Conservation (phyloP, 2,797 vertebrate genomes). For the Acipenser ruthenus region DNA sequence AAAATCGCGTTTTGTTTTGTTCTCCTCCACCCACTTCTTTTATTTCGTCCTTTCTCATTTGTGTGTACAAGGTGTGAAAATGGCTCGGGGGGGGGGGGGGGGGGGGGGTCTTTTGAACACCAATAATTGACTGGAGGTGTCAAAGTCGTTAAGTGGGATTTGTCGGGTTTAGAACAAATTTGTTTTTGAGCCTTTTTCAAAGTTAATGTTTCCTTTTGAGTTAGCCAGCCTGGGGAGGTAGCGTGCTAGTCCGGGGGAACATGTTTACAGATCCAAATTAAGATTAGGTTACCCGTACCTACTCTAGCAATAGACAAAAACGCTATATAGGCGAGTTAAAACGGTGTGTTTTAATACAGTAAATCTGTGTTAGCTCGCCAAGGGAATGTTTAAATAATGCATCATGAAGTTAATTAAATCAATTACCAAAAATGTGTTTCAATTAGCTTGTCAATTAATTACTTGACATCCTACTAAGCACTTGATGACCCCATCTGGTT, state of each 20-base stretch:
- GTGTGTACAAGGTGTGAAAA: conserved; percentile 8
- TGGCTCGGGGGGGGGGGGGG: background rate
- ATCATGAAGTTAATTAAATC: too few relatives aligned
- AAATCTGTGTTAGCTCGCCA: too few relatives aligned
- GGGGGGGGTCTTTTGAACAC: conserved; percentile 7
- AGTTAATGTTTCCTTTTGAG: conserved; percentile 9
- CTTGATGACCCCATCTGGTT: too few relatives aligned
- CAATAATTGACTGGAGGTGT: conserved; percentile 8
- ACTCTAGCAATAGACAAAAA: too few relatives aligned
- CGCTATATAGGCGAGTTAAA: too few relatives aligned
- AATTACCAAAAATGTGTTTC: too few relatives aligned
- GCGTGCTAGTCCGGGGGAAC: background rate
- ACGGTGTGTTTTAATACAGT: too few relatives aligned
- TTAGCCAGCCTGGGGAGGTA: background rate
- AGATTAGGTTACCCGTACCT: background rate
- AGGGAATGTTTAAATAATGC: too few relatives aligned
- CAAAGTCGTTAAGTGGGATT: conserved; percentile 13
- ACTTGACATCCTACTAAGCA: too few relatives aligned
- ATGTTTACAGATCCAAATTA: background rate
- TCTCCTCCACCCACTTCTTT: too few relatives aligned
- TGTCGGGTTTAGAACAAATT: conserved; percentile 11
- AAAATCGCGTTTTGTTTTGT: background rate
- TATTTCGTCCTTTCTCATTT: background rate
- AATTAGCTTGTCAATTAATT: too few relatives aligned
- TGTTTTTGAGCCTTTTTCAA: conserved; percentile 1